Evolutionary conservation across 2,888 invertebrate species (phyloP).

Genomic region (Lottia scabra): DNA sequence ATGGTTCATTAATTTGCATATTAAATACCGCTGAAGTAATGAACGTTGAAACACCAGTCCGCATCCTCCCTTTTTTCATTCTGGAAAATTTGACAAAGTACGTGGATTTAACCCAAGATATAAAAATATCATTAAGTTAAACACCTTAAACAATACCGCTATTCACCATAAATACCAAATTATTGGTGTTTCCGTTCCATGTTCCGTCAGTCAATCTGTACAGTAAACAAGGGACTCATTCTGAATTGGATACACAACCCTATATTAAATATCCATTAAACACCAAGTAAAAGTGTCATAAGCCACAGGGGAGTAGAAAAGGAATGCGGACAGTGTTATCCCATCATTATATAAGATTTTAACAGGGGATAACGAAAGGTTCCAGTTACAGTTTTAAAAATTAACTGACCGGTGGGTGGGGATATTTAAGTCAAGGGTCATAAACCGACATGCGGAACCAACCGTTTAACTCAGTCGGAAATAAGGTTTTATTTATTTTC

Average conservation of each 20-base stretch:
- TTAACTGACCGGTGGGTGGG: neutral
- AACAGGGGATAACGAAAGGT: neutral
- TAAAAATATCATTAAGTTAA: neutral
- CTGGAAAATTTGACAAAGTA: neutral
- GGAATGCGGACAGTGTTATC: constrained; percentile 3
- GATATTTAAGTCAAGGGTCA: neutral
- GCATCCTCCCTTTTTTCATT: neutral
- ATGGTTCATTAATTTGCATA: constrained; percentile 3
- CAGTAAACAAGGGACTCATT: neutral
- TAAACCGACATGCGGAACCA: neutral
- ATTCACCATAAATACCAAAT: neutral
- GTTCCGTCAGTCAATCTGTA: neutral
- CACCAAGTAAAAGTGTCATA: constrained; percentile 4
- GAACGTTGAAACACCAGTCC: neutral
- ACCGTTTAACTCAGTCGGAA: neutral
- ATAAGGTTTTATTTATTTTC: neutral
- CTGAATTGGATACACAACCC: neutral
- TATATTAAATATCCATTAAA: neutral
- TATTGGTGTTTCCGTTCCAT: neutral
- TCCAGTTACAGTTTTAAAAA: neutral
- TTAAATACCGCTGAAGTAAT: too few relatives aligned
- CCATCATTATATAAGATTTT: constrained; percentile 1
- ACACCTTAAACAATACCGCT: neutral
- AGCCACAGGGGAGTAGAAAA: neutral
- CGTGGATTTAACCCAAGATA: neutral